These are phyloP conservation scores for Mustela lutreola DNA, from an alignment of 2,113 vertebrate genomes.

Conservation along the genomic window DNA sequence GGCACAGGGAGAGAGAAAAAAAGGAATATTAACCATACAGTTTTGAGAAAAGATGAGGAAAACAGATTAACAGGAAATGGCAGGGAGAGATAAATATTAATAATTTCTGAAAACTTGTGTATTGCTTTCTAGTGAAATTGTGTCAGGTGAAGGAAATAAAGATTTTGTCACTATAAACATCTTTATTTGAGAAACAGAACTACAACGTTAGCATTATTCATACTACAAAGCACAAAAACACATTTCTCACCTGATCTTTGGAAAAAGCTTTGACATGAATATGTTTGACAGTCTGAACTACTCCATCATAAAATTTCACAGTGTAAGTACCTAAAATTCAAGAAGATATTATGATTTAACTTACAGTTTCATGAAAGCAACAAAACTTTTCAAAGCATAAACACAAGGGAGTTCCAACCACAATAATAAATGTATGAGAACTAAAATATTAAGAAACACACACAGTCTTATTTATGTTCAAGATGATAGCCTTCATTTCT, in stretches of 20 bases:
- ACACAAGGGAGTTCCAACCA: conserved; percentile 55
- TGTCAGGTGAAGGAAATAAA: conserved; percentile 66
- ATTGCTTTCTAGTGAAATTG: conserved; percentile 57
- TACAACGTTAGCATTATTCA: conserved; percentile 60
- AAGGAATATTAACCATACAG: neutral
- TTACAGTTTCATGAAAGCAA: conserved; percentile 65
- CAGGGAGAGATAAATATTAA: conserved; percentile 65
- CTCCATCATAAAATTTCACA: conserved; percentile 98
- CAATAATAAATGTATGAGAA: neutral
- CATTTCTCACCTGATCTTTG: conserved; percentile 91
- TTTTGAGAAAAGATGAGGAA: conserved; percentile 54
- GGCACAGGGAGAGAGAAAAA: neutral
- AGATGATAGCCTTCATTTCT: conserved; percentile 41
- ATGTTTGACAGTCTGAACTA: conserved; percentile 97
- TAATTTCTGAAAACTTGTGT: conserved; percentile 50
- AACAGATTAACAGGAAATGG: conserved; percentile 53
- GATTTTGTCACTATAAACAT: conserved; percentile 38
- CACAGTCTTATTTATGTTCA: conserved; percentile 21
- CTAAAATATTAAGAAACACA: conserved; percentile 61
- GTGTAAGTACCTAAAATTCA: conserved; percentile 94
- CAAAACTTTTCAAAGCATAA: conserved; percentile 72
- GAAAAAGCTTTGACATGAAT: conserved; percentile 97
- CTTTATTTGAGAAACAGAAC: conserved; percentile 59
- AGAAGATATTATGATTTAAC: conserved; percentile 80
- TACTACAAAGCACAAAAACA: conserved; percentile 74